Conservation (phyloP, 2,113 vertebrate genomes). For the Platysternon megacephalum region DNA sequence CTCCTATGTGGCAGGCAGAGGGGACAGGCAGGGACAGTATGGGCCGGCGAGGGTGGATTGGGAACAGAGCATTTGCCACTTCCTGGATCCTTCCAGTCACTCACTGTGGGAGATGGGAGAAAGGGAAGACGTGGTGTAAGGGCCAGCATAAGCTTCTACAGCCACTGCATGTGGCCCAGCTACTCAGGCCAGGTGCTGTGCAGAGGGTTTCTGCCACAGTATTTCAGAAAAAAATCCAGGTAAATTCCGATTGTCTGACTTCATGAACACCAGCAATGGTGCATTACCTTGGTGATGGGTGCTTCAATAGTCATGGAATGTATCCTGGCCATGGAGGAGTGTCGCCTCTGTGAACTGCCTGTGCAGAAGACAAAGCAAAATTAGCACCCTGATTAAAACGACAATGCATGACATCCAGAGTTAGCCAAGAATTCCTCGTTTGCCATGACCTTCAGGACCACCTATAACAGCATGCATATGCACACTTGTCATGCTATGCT, state of each 20-base stretch:
- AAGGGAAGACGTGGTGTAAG: background rate
- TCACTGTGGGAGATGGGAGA: fast-evolving
- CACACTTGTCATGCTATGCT: background rate
- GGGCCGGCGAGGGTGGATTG: background rate
- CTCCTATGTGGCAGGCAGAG: background rate
- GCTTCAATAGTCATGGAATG: slow-evolving; percentile 99
- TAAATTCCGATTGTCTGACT: background rate
- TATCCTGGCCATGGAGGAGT: slow-evolving; percentile 96
- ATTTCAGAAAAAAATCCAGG: background rate
- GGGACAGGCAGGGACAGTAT: background rate
- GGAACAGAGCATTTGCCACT: background rate
- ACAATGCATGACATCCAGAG: background rate
- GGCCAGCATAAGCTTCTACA: background rate
- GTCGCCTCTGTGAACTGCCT: slow-evolving; percentile 93
- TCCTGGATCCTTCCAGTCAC: background rate
- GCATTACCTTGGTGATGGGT: slow-evolving; percentile 95
- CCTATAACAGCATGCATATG: background rate
- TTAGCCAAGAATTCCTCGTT: background rate
- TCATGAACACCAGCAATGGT: background rate
- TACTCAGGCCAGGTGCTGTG: background rate
- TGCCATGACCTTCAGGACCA: background rate
- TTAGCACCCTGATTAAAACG: background rate
- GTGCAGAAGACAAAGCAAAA: slow-evolving; percentile 18
- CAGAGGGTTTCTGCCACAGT: background rate
- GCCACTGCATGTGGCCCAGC: background rate